These are phyloP conservation scores for Eulithis testata DNA, from an alignment of 2,888 invertebrate species.

Conservation along the genomic window DNA sequence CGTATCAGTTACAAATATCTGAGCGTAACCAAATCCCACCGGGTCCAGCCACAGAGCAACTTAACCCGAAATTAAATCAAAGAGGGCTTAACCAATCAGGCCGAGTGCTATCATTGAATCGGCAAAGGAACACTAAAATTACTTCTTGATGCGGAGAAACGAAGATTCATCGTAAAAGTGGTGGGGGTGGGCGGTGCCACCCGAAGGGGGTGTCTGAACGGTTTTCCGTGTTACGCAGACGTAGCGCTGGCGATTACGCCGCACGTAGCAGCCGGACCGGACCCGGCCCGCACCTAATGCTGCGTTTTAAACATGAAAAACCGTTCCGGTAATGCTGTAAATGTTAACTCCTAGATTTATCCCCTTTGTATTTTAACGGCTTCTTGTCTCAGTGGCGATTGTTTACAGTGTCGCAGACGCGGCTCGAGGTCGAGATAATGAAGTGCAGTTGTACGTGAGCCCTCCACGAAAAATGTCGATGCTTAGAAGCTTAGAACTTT, in stretches of 20 bases:
- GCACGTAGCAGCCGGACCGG: slow-evolving; percentile 73
- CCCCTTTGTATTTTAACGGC: slow-evolving; percentile 61
- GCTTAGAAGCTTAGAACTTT: slow-evolving; percentile 30
- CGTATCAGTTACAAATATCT: slow-evolving; percentile 61
- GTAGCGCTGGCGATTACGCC: slow-evolving; percentile 78
- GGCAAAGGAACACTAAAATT: slow-evolving; percentile 85
- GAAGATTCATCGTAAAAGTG: slow-evolving; percentile 85
- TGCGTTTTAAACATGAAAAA: slow-evolving; percentile 82
- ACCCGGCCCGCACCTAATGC: slow-evolving; percentile 73
- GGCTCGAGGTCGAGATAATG: slow-evolving; percentile 38
- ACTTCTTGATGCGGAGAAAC: slow-evolving; percentile 85
- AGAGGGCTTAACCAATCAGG: slow-evolving; percentile 84
- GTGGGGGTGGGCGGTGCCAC: slow-evolving; percentile 59
- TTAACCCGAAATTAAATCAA: slow-evolving; percentile 85
- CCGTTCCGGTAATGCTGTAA: slow-evolving; percentile 80
- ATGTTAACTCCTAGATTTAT: slow-evolving; percentile 71
- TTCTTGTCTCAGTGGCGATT: slow-evolving; percentile 51
- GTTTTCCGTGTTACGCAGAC: slow-evolving; percentile 82
- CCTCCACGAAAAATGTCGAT: slow-evolving; percentile 29
- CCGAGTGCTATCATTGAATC: slow-evolving; percentile 85
- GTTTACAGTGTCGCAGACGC: slow-evolving; percentile 45
- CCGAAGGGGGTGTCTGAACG: slow-evolving; percentile 75
- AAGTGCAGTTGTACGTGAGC: slow-evolving; percentile 40
- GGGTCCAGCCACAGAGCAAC: slow-evolving; percentile 75
- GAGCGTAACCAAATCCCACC: slow-evolving; percentile 69